Evolutionary conservation across 2,888 invertebrate genomes (phyloP).

Genomic region (Rosalia funebris): DNA sequence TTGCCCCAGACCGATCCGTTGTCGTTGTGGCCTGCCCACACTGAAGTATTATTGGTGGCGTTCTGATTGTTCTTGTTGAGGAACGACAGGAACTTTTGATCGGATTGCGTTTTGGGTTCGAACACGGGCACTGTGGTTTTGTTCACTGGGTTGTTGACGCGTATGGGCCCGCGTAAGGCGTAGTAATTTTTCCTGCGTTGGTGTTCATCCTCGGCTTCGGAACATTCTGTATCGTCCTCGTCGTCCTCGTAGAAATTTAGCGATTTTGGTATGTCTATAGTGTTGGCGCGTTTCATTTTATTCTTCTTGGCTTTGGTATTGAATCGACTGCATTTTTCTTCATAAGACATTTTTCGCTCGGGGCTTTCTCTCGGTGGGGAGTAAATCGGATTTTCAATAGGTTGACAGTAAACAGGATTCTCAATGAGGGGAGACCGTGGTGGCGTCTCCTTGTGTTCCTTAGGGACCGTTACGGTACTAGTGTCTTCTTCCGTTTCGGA

Average conservation of each 20-base stretch:
- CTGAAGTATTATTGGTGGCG: constrained; percentile 42
- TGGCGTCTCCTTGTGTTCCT: constrained; percentile 31
- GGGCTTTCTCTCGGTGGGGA: constrained; percentile 10
- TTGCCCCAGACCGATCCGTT: constrained; percentile 76
- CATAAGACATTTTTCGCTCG: constrained; percentile 31
- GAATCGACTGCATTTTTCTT: constrained; percentile 63
- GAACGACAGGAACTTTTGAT: constrained; percentile 84
- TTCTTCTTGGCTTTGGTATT: constrained; percentile 71
- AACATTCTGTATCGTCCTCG: constrained; percentile 57
- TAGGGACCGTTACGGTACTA: constrained; percentile 48
- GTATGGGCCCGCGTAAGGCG: constrained; percentile 70
- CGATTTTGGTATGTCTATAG: constrained; percentile 86
- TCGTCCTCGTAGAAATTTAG: constrained; percentile 65
- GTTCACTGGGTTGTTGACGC: constrained; percentile 64
- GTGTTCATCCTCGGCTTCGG: constrained; percentile 56
- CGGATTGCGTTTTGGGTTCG: constrained; percentile 85
- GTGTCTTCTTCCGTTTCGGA: constrained; percentile 54
- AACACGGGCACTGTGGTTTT: constrained; percentile 70
- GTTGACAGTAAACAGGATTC: constrained; percentile 57
- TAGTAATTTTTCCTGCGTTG: constrained; percentile 60
- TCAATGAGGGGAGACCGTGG: constrained; percentile 44
- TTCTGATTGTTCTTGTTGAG: constrained; percentile 78
- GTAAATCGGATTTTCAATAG: constrained; percentile 25
- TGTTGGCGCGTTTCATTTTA: constrained; percentile 88
- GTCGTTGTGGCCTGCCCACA: constrained; percentile 51